These are phyloP conservation scores for Myiopsitta monachus DNA, from an alignment of 2,113 vertebrate species.

Conservation along the genomic window DNA sequence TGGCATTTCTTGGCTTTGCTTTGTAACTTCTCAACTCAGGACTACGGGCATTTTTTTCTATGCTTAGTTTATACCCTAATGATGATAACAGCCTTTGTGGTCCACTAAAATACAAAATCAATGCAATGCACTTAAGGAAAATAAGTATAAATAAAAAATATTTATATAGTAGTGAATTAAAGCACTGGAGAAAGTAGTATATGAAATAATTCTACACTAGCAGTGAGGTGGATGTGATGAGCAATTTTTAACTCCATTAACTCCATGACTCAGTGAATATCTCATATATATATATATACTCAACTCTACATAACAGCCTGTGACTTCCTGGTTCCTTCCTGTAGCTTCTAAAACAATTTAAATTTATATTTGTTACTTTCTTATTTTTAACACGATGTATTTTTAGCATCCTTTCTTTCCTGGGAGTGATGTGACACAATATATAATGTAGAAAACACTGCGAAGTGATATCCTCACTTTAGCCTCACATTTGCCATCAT, in stretches of 20 bases:
- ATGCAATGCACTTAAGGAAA: not conserved
- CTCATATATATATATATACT: not conserved
- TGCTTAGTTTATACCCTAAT: not conserved
- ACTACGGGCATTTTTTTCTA: not conserved
- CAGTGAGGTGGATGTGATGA: not conserved
- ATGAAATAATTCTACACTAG: not conserved
- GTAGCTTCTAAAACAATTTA: not conserved
- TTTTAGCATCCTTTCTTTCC: not conserved
- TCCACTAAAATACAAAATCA: not conserved
- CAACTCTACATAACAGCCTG: not conserved
- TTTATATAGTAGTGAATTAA: not conserved
- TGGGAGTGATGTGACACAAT: not conserved
- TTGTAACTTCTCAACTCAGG: not conserved
- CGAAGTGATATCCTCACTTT: not conserved
- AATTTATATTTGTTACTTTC: not conserved
- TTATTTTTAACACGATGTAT: not conserved
- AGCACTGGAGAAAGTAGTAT: not conserved
- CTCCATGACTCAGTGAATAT: not conserved
- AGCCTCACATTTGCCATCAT: not conserved
- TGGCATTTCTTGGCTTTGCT: not conserved
- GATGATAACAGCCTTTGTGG: not conserved
- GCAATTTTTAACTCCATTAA: not conserved
- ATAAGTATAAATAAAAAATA: not conserved
- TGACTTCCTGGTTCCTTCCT: not conserved
- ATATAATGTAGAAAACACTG: not conserved